Evolutionary conservation across 2,113 vertebrate species (phyloP), one percentile per base, ranked within the genome.

Genomic region (Gadus macrocephalus): DNA sequence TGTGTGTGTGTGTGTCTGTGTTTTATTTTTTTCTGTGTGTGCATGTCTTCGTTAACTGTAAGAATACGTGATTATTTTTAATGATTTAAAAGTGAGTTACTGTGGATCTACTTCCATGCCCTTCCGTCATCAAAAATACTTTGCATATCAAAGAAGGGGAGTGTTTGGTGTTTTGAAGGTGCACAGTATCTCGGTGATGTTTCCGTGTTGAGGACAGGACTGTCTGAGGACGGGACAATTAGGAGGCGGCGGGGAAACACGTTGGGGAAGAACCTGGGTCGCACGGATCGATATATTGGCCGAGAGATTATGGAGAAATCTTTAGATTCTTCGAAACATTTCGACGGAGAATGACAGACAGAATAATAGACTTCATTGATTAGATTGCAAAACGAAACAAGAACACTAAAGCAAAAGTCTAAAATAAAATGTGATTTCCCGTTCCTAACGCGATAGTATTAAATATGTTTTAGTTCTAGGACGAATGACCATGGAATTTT

Each of bases 161-260:
- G 60, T 66, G 69, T 65, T 64, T 69, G 70, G 1, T 19, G 14
- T 56, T 67, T 17, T 58, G n/a, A 49, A 31, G 20, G 16, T 55
- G 55, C 55, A 49, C 42, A 49, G 42, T 14, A 14, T 7, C 6
- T 49, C 42, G 8, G 42, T 12, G 42, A 49, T 7, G 42, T 49
- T 49, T 49, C 8, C 42, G 42, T 49, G 42, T 14, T 14, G 31
- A 35, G 31, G 6, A 49, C 42, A 35, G 31, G 6, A 49, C 42
- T 49, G 31, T 35, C 5, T 58, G 55, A 58, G 55, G 55, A 58
- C 27, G 64, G 72, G 66, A 68, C 65, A 63, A 38, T 15, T 9
- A 27, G 61, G 20, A 62, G 31, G 16, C 6, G 31, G 63, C 58
- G 63, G 69, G 73, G 69, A 58, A 76, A 71, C 31, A 20, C 64